Evolutionary conservation across 2,113 vertebrate species (phyloP).

Genomic region (Aldabrachelys gigantea): DNA sequence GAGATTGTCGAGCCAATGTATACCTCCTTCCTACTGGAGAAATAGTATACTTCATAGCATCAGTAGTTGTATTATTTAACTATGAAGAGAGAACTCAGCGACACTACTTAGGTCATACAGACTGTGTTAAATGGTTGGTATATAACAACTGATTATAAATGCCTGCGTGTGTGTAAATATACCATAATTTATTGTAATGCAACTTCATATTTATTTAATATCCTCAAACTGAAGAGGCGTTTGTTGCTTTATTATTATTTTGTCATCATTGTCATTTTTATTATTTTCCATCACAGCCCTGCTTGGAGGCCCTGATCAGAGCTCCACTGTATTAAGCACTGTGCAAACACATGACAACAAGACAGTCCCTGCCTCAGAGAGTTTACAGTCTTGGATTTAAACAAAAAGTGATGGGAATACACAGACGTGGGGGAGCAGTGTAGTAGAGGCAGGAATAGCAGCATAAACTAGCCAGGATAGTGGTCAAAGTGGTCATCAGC

Average conservation of each 20-base stretch:
- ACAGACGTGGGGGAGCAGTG: background rate
- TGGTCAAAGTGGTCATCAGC: background rate
- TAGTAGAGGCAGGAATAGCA: background rate
- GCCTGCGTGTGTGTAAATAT: background rate
- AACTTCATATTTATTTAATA: background rate
- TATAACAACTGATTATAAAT: background rate
- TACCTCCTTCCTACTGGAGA: slow-evolving; percentile 97
- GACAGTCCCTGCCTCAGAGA: background rate
- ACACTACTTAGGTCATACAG: slow-evolving; percentile 96
- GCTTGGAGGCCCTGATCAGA: background rate
- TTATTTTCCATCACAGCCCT: slow-evolving; percentile 18
- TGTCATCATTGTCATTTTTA: background rate
- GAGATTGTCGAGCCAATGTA: slow-evolving; percentile 95
- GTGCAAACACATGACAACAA: background rate
- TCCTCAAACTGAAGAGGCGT: background rate
- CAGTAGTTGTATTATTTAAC: slow-evolving; percentile 94
- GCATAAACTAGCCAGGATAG: background rate
- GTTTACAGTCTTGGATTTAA: background rate
- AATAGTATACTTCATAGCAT: slow-evolving; percentile 96
- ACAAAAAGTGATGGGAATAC: background rate
- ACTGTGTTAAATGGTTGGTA: slow-evolving; percentile 97
- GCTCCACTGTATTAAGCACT: background rate
- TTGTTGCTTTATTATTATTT: background rate
- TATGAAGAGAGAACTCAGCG: slow-evolving; percentile 94
- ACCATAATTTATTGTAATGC: background rate